Percentiles rank a stretch among this genome's conserved stretches.
Evolutionary conservation across 2,797 vertebrate species (phyloP).

Genomic region (Columba guinea): DNA sequence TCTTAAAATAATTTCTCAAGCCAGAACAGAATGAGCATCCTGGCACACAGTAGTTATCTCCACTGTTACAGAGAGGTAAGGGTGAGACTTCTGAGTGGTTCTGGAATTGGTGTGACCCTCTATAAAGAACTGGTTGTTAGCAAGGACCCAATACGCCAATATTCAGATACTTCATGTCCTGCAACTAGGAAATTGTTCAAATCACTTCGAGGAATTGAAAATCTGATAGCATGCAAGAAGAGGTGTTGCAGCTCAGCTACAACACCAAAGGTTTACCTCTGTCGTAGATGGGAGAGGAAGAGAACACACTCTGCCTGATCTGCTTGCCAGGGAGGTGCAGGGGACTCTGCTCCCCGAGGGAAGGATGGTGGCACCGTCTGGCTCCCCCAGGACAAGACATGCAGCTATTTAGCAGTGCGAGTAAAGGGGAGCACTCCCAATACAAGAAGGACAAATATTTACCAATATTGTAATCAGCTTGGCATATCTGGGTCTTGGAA

Average conservation of each 20-base stretch:
- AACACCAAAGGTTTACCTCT: not conserved
- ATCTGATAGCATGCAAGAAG: not conserved
- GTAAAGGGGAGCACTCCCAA: not conserved
- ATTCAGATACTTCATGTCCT: not conserved
- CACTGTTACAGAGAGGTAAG: not conserved
- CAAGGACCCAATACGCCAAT: not conserved
- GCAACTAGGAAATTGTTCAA: not conserved
- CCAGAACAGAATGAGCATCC: not conserved
- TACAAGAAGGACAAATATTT: not conserved
- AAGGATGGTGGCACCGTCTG: not conserved
- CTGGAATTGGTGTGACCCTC: not conserved
- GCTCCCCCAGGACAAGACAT: not conserved
- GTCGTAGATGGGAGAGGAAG: not conserved
- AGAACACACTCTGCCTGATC: not conserved
- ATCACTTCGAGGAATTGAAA: not conserved
- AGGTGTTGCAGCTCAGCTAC: not conserved
- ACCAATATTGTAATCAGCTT: not conserved
- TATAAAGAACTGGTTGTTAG: not conserved
- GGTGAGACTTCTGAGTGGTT: not conserved
- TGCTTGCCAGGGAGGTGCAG: not conserved
- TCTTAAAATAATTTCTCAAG: not conserved
- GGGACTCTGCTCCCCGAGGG: not conserved
- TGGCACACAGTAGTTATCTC: not conserved
- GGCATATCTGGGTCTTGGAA: conserved; percentile 16
- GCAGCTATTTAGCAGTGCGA: fast-evolving